Evolutionary conservation across 2,113 vertebrate species (phyloP), one percentile per base, ranked within the genome.

Genomic region (Misgurnus mizolepis): DNA sequence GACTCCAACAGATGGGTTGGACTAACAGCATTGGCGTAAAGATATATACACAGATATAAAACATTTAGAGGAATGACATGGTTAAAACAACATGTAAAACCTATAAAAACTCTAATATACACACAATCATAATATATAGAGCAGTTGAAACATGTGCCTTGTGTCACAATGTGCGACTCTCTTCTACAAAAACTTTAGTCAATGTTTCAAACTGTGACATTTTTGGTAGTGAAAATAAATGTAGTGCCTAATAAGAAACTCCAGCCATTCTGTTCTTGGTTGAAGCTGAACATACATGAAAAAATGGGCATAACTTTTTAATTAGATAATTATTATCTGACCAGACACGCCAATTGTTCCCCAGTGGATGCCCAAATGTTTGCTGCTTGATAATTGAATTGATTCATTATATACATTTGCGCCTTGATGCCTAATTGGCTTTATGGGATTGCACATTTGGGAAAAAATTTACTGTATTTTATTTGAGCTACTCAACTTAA

Each of bases 261-360:
- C 49, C 22, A 71, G 9, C 0, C 7, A 41, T 39, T 43, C 15
- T 17, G 7, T 9, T 17, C 11, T 50, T 70, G 15, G 15, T 12
- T 5, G 11, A 45, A 39, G 34, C 34, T 9, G 53, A 17, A 40
- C n/a, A 6, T 40, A 6, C 40, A 10, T 39, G 9, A 71, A 34
- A 53, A 69, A 15, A 34, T 40, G 9, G 15, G n/a, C 14, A 55
- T 40, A 10, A 11, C 8, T 56, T 41, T 71, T 55, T 15, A 71
- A 5, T 71, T 39, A 71, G 7, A 71, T 56, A 55, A n/a, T 56
- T 71, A 40, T 40, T n/a, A 71, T 71, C 49, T 71, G 47, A 55
- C 7, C 34, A 40, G 27, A 40, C 68, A n/a, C 50, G n/a, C 27
- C 40, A 71, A 71, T 55, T 70, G 49, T 40, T 10, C 68, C 68